Percentiles rank a stretch among this genome's conserved stretches.
Evolutionary conservation across 2,113 vertebrate species (phyloP).

Genomic region (Oreotrochilus melanogaster): DNA sequence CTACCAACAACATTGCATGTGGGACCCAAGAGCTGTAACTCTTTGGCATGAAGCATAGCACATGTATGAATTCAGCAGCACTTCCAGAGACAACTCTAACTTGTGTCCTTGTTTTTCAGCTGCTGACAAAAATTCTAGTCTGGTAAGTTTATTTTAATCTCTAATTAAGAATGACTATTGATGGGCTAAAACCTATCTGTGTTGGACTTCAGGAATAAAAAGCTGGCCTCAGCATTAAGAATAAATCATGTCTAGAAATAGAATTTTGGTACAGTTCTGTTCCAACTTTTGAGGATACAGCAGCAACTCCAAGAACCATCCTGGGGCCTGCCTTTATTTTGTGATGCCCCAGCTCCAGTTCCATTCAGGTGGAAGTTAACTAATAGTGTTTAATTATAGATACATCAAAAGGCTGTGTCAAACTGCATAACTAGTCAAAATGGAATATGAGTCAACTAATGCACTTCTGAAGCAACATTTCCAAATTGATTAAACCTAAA

Average conservation of each 20-base stretch:
- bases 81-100: not conserved
- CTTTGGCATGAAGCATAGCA: not conserved
- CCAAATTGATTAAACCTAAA: not conserved
- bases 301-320: not conserved
- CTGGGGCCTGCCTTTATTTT: not conserved
- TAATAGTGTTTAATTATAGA: not conserved
- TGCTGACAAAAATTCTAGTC: not conserved
- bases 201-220: not conserved
- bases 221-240: not conserved
- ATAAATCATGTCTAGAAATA: not conserved
- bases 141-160: not conserved
- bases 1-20: not conserved
- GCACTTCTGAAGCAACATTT: not conserved
- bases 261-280: not conserved
- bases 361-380: not conserved
- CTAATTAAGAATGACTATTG: not conserved
- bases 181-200: not conserved
- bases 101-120: not conserved
- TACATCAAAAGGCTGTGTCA: not conserved
- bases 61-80: not conserved
- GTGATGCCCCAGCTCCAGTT: not conserved
- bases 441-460: not conserved
- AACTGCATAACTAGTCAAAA: not conserved
- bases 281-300: not conserved
- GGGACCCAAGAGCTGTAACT: not conserved